Evolutionary conservation across 2,113 vertebrate genomes (phyloP).

Genomic region (Chauna torquata): DNA sequence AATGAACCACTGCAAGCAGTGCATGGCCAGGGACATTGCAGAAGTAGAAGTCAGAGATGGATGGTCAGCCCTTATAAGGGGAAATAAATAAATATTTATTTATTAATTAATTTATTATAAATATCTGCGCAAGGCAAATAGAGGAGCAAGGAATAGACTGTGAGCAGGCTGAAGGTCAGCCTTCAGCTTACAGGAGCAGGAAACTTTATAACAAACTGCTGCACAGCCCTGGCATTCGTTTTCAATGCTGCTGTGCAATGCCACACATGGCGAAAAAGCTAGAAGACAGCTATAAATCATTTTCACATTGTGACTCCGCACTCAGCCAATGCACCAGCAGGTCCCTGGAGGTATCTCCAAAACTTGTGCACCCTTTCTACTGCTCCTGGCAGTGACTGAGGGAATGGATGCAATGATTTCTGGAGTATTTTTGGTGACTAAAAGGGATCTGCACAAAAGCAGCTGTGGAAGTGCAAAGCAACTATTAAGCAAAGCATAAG

Average conservation of each 20-base stretch:
- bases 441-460: neutral
- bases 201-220: neutral
- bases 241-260: neutral
- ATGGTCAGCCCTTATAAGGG: neutral
- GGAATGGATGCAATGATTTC: neutral
- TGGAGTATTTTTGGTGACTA: neutral
- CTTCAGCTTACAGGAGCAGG: neutral
- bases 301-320: neutral
- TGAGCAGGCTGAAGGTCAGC: slow-evolving; percentile 37
- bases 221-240: neutral
- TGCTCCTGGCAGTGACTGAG: neutral
- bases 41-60: neutral
- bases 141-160: neutral
- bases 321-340: neutral
- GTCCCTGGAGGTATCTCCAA: neutral
- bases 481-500: neutral
- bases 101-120: no score
- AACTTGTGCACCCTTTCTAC: neutral
- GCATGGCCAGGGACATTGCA: fast-evolving
- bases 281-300: neutral
- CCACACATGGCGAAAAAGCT: neutral
- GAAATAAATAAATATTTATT: no score
- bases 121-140: slow-evolving; percentile 3
- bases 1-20: neutral
- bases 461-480: neutral